phyloP scores from a whole-genome alignment of 2,797 vertebrate species.

The Balearica regulorum region DNA sequence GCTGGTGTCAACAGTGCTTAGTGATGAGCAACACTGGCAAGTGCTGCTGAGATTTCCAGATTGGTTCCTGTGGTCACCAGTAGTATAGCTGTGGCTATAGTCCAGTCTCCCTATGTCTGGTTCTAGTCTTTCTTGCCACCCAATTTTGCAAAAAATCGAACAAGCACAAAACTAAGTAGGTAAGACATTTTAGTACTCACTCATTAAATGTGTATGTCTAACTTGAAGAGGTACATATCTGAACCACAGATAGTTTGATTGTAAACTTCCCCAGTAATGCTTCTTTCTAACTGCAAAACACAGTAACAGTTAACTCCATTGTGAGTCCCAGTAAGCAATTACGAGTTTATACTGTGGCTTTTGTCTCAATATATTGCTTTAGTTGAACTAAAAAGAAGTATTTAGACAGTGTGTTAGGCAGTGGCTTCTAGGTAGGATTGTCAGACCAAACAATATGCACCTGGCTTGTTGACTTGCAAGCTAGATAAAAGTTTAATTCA shows the following conservation, averaged over 20 bases:
- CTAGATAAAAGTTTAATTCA: background rate
- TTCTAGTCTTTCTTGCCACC: background rate
- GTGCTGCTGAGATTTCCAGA: background rate
- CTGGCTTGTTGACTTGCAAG: background rate
- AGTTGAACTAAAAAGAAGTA: background rate
- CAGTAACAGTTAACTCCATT: background rate
- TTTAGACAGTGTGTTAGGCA: background rate
- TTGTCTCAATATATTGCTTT: background rate
- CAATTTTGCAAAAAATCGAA: background rate
- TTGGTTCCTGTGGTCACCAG: fast-evolving
- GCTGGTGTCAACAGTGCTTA: background rate
- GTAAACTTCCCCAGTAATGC: background rate
- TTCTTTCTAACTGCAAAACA: background rate
- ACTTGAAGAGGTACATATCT: background rate
- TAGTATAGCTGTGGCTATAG: background rate
- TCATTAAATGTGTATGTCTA: background rate
- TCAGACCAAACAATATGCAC: background rate
- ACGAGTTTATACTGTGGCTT: background rate
- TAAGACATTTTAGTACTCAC: background rate
- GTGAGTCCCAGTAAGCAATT: background rate
- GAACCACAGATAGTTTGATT: background rate
- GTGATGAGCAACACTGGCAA: background rate
- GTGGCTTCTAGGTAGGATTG: background rate
- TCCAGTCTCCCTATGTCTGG: background rate
- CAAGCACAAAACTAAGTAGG: background rate